These are phyloP conservation scores for Lucilia sericata DNA, from an alignment of 1,140 invertebrate species.

Conservation along the genomic window DNA sequence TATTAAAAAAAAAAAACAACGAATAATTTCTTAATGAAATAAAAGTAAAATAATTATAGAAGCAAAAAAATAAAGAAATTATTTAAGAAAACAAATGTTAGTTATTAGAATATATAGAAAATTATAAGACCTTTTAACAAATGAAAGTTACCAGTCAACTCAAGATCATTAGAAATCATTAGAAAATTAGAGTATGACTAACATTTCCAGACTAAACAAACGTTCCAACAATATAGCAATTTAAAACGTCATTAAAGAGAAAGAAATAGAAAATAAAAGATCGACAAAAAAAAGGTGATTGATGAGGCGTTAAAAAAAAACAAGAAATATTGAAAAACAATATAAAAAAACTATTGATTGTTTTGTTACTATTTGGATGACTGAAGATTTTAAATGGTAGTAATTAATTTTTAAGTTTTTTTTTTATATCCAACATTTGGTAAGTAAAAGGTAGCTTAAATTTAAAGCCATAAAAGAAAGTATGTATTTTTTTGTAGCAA, in stretches of 20 bases:
- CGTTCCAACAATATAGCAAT: not conserved
- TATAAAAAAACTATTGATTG: not conserved
- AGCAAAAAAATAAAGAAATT: too few relatives aligned
- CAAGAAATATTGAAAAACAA: not conserved
- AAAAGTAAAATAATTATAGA: too few relatives aligned
- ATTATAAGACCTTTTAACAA: not conserved
- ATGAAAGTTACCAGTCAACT: too few relatives aligned
- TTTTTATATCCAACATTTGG: not conserved
- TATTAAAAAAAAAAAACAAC: too few relatives aligned
- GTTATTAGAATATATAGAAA: not conserved
- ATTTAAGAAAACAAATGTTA: too few relatives aligned
- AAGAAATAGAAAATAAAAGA: not conserved
- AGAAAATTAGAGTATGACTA: slow-evolving; percentile 12
- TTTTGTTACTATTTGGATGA: not conserved
- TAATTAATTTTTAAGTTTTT: not conserved
- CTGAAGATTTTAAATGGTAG: not conserved
- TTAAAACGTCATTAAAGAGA: not conserved
- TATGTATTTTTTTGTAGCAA: too few relatives aligned
- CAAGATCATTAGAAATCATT: too few relatives aligned
- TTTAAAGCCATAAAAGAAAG: not conserved
- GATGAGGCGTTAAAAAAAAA: slow-evolving; percentile 8
- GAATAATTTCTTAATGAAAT: too few relatives aligned
- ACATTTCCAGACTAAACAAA: not conserved
- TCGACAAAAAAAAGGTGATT: not conserved
- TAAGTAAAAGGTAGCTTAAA: not conserved